Evolutionary conservation across 2,113 vertebrate species (phyloP).

Genomic region (Erinaceus europaeus): DNA sequence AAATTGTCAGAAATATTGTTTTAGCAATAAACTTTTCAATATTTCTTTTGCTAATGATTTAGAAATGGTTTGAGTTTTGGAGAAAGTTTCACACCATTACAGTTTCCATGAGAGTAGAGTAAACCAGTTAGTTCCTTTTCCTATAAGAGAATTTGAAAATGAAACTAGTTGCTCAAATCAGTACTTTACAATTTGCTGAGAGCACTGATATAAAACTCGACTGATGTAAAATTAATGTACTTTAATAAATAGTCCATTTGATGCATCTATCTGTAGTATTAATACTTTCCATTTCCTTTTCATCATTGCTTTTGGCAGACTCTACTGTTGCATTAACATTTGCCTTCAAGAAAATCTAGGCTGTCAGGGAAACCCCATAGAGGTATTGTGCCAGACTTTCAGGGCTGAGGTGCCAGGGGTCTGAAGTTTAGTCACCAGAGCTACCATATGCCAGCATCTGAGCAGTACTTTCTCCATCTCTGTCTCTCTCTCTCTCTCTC

Average conservation of each 20-base stretch:
- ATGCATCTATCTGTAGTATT: conserved; percentile 68
- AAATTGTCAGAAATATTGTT: neutral
- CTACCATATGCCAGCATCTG: too few relatives aligned
- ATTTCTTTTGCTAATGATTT: neutral
- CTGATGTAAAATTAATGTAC: conserved; percentile 61
- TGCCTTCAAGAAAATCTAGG: too few relatives aligned
- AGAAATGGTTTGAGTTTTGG: neutral
- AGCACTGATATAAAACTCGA: conserved; percentile 62
- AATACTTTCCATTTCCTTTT: conserved; percentile 85
- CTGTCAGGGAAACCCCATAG: too few relatives aligned
- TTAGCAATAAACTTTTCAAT: neutral
- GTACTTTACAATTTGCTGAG: conserved; percentile 60
- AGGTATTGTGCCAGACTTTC: too few relatives aligned
- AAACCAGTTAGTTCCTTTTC: too few relatives aligned
- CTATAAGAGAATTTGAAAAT: conserved; percentile 28
- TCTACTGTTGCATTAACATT: too few relatives aligned
- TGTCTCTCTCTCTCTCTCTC: too few relatives aligned
- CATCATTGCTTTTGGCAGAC: conserved; percentile 76
- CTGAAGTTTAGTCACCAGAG: too few relatives aligned
- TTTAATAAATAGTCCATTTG: conserved; percentile 52
- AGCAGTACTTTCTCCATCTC: too few relatives aligned
- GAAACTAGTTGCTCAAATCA: conserved; percentile 37
- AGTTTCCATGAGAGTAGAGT: too few relatives aligned
- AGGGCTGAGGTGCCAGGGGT: too few relatives aligned
- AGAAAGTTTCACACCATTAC: too few relatives aligned